These are phyloP conservation scores for Coccyzus lansbergi DNA, from an alignment of 2,797 vertebrate genomes.

Conservation along the genomic window DNA sequence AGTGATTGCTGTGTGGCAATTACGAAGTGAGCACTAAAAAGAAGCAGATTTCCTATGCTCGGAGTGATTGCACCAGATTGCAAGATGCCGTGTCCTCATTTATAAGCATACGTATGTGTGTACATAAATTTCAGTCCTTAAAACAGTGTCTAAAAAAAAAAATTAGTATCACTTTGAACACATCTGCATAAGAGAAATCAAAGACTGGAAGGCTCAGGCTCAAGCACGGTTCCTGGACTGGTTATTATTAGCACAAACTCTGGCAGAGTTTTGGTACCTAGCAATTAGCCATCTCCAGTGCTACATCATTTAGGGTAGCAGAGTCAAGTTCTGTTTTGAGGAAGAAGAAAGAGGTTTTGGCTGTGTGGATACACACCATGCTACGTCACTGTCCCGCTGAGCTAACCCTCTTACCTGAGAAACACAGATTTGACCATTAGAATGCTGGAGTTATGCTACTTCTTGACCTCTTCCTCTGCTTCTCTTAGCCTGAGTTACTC, in stretches of 20 bases:
- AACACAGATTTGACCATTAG: background rate
- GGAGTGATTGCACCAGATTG: background rate
- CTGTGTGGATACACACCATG: background rate
- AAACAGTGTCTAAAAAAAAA: background rate
- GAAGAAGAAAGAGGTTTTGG: background rate
- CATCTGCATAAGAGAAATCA: background rate
- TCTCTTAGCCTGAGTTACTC: background rate
- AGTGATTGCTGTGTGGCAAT: background rate
- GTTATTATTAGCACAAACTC: background rate
- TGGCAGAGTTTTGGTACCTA: fast-evolving
- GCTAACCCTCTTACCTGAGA: background rate
- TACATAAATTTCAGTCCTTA: background rate
- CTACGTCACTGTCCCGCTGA: background rate
- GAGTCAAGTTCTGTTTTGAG: background rate
- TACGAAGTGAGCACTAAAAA: background rate
- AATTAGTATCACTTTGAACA: background rate
- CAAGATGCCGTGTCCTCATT: background rate
- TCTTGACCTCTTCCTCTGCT: background rate
- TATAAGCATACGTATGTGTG: background rate
- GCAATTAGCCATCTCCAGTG: background rate
- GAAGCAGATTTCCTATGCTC: background rate
- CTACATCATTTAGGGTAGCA: background rate
- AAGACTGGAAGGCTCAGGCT: background rate
- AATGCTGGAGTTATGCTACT: background rate
- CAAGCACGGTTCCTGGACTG: background rate